phyloP scores from a whole-genome alignment of 2,113 vertebrate species.

The Aix galericulata region DNA sequence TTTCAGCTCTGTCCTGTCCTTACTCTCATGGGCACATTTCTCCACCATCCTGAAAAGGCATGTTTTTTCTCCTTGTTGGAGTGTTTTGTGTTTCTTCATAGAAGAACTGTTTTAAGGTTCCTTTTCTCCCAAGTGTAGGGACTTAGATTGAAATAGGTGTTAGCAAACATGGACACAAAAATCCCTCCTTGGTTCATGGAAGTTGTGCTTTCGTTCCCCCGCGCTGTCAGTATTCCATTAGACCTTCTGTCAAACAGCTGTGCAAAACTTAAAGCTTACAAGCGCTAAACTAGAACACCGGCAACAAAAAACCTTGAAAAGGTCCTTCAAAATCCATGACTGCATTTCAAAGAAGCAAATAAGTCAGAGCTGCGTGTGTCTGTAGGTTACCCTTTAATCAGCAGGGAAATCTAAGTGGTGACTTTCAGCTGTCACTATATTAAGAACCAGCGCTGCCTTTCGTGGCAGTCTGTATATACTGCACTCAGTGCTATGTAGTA shows the following conservation, averaged over 20 bases:
- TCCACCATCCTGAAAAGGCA: neutral
- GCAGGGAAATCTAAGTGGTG: neutral
- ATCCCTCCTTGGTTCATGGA: neutral
- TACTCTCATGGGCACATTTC: neutral
- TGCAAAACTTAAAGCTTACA: neutral
- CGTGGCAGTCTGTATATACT: conserved; percentile 63
- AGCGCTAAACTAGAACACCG: neutral
- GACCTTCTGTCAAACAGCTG: neutral
- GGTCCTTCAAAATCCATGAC: neutral
- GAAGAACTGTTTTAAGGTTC: neutral
- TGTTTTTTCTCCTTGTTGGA: neutral
- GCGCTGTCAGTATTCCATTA: neutral
- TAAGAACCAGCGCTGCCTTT: conserved; percentile 59
- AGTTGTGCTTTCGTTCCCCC: neutral
- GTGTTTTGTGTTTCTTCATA: neutral
- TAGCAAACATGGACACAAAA: neutral
- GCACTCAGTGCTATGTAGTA: neutral
- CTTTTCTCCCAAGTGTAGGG: neutral
- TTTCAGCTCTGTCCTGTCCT: neutral
- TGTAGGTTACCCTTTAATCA: neutral
- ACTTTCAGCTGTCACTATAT: conserved; percentile 51
- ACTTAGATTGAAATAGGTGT: neutral
- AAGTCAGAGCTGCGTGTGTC: neutral
- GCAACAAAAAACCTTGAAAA: neutral
- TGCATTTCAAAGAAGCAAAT: neutral